These are phyloP conservation scores for Percopsis transmontana DNA, from an alignment of 2,113 vertebrate genomes.

Conservation along the genomic window DNA sequence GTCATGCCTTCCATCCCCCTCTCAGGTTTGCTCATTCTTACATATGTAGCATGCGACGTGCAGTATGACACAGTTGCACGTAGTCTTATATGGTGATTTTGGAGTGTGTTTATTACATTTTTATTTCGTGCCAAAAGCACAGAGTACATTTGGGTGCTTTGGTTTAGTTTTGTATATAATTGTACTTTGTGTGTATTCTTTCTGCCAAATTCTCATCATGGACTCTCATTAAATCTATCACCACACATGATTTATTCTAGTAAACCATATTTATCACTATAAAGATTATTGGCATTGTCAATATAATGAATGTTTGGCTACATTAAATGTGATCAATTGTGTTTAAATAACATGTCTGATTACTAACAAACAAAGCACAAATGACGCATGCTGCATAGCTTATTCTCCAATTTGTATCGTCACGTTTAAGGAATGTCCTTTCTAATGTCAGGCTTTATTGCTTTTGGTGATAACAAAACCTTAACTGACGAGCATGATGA, in stretches of 20 bases:
- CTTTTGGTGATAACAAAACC: slow-evolving; percentile 1
- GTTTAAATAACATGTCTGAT: slow-evolving; percentile 44
- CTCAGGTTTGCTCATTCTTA: slow-evolving; percentile 5
- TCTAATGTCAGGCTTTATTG: neutral
- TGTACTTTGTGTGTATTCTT: slow-evolving; percentile 25
- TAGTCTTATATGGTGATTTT: slow-evolving; percentile 38
- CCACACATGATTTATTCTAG: slow-evolving; percentile 7
- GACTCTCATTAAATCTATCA: slow-evolving; percentile 27
- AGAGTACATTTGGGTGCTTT: slow-evolving; percentile 1
- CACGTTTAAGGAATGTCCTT: slow-evolving; percentile 20
- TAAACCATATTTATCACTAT: slow-evolving; percentile 16
- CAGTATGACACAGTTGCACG: neutral
- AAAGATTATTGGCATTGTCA: too few species aligned
- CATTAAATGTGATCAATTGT: slow-evolving; percentile 25
- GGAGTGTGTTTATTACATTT: neutral
- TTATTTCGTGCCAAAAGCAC: neutral
- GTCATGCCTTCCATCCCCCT: neutral
- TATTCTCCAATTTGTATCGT: neutral
- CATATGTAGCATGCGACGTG: slow-evolving; percentile 10
- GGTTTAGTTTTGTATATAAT: slow-evolving; percentile 33
- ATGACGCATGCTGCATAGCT: slow-evolving; percentile 4
- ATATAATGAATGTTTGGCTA: slow-evolving; percentile 16
- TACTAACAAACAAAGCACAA: slow-evolving; percentile 52
- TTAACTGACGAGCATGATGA: neutral
- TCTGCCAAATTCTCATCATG: slow-evolving; percentile 3